These are phyloP conservation scores for Myrmecophaga tridactyla DNA, from an alignment of 2,113 vertebrate genomes.

Conservation along the genomic window DNA sequence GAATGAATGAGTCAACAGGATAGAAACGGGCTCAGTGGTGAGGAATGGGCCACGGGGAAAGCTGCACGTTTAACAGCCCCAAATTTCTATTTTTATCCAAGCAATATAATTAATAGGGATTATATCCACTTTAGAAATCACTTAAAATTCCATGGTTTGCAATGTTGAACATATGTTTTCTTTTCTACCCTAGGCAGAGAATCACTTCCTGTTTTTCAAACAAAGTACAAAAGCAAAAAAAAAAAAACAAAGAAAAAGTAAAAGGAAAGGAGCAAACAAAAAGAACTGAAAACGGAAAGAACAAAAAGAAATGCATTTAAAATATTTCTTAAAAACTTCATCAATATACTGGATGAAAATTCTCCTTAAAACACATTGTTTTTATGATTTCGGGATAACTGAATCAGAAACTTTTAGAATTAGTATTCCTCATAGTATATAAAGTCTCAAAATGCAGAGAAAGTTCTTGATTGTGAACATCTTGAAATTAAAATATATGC, in stretches of 20 bases:
- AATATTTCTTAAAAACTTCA: neutral
- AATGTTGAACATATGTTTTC: neutral
- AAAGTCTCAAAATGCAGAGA: neutral
- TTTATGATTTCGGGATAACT: neutral
- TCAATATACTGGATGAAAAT: neutral
- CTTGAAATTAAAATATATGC: neutral
- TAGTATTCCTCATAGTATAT: neutral
- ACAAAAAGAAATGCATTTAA: neutral
- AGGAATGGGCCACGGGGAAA: neutral
- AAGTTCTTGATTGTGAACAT: neutral
- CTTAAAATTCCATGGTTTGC: neutral
- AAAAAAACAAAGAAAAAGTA: neutral
- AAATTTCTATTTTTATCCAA: constrained; percentile 62
- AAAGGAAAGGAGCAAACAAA: neutral
- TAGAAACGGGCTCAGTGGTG: constrained; percentile 52
- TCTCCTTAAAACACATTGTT: neutral
- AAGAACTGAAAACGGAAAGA: neutral
- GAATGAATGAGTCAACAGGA: constrained; percentile 25
- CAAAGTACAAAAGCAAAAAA: neutral
- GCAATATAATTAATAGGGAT: constrained; percentile 47
- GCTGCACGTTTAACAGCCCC: constrained; percentile 16
- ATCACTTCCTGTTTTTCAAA: constrained; percentile 45
- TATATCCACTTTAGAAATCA: constrained; percentile 7
- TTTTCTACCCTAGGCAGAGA: neutral
- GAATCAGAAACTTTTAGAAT: neutral